Base-by-base conservation (phyloP, 2,888 invertebrate genomes). In the Sphaerophoria taeniata region DNA sequence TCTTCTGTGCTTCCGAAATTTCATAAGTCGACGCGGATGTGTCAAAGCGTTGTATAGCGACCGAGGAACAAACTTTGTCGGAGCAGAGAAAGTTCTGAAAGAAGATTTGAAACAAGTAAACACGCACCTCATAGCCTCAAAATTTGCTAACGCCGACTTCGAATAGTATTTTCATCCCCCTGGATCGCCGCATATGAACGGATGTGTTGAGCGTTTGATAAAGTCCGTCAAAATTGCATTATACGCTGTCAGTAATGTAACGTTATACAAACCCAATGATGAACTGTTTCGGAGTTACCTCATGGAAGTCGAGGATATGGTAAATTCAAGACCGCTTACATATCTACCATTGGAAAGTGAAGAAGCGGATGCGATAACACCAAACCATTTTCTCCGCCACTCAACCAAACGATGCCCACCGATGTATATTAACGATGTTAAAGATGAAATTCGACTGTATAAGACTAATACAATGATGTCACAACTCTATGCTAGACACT, bases 401-500 rank as follows among this genome's bases (percentile, higher is more conserved):
- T 33, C 6, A 34, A 9, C 55, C 12, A 33, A 31, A 33, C 33
- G 55, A 2, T 33, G n/a, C 12, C 6, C 55, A 34, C 31, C 31
- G 12, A 53, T 12, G 11, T 34, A 12, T 3, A 6, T 55, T 55
- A n/a, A 34, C 4, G 55, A 34, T 6, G 4, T 55, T n/a, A 33
- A n/a, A 3, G 55, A 55, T 3, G 6, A 55, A 6, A 34, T 34
- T 4, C 33, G 34, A n/a, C 6, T 55, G 33, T 34, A 33, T 6
- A 55, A 55, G 34, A 33, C 55, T 6, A 55, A 55, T n/a, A 34
- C 55, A 34, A 33, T 55, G 6, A 55, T 55, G 55, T 55, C 55
- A n/a, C 55, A 55, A 55, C 33, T 55, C 6, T 55, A 55, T 9
- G 55, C 55, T 12, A 55, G 34, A n/a, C 55, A 55, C 31, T 55